phyloP scores from a whole-genome alignment of 2,113 vertebrate genomes.

The Prunella himalayana region DNA sequence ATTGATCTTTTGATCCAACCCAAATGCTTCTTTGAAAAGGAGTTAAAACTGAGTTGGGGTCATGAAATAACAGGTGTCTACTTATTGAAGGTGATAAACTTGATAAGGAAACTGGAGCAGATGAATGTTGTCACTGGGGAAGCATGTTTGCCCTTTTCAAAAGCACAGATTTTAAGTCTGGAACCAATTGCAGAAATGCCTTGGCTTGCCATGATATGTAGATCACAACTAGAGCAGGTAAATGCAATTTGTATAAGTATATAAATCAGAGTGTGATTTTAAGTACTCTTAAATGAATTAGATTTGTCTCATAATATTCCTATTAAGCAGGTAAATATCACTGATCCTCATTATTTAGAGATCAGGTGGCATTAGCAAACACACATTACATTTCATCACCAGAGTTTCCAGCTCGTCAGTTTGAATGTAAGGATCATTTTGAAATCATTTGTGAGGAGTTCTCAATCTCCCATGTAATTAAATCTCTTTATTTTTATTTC shows the following conservation, averaged over 20 bases:
- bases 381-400: background rate
- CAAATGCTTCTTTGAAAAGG: background rate
- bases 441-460: background rate
- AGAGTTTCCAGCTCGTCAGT: background rate
- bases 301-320: background rate
- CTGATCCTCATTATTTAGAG: background rate
- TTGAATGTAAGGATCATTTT: background rate
- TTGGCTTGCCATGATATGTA: background rate
- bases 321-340: background rate
- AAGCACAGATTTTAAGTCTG: background rate
- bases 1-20: background rate
- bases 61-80: background rate
- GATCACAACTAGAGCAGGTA: background rate
- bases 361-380: background rate
- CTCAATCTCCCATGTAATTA: background rate
- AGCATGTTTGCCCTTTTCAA: background rate
- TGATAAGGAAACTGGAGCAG: background rate
- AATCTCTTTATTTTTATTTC: background rate
- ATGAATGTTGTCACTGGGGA: background rate
- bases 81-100: background rate
- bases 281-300: background rate
- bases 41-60: background rate
- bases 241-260: background rate
- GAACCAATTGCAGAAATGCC: background rate
- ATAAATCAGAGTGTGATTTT: background rate